phyloP scores from a whole-genome alignment of 2,888 invertebrate genomes.

The Siphlonurus alternatus region DNA sequence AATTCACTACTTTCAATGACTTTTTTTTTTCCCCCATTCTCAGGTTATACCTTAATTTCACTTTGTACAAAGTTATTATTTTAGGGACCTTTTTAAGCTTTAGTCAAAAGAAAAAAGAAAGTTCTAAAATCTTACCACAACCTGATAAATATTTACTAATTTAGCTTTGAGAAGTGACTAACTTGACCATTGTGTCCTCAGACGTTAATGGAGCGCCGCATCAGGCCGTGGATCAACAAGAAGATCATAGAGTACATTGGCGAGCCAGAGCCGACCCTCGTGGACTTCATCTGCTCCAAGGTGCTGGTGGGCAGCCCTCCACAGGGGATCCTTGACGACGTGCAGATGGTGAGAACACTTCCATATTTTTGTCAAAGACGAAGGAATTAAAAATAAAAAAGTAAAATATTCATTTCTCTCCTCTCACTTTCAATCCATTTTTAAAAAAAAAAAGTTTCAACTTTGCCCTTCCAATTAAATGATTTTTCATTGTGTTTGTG shows the following conservation, averaged over 20 bases:
- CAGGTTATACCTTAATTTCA: too few species aligned
- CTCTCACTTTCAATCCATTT: not conserved
- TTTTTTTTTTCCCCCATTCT: too few species aligned
- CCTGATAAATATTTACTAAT: too few species aligned
- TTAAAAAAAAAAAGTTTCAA: conserved; percentile 5
- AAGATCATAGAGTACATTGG: conserved; percentile 99
- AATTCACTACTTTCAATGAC: too few species aligned
- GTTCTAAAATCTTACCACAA: too few species aligned
- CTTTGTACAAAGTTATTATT: too few species aligned
- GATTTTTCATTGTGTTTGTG: too few species aligned
- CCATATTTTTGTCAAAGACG: not conserved
- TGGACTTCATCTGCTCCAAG: conserved; percentile 99
- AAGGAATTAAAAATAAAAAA: conserved; percentile 1
- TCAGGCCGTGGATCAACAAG: conserved; percentile 99
- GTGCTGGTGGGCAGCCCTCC: conserved; percentile 87
- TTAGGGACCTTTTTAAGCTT: too few species aligned
- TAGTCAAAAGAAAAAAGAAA: too few species aligned
- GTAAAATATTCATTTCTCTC: conserved; percentile 9
- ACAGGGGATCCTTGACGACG: conserved; percentile 90
- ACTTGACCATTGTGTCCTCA: too few species aligned
- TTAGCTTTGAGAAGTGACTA: too few species aligned
- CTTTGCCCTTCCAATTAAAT: too few species aligned
- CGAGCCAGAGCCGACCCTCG: conserved; percentile 93
- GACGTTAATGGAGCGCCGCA: conserved; percentile 85
- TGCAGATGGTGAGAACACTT: conserved; percentile 70